Conservation (phyloP, 2,888 invertebrate species). For the Tethea ocularis region DNA sequence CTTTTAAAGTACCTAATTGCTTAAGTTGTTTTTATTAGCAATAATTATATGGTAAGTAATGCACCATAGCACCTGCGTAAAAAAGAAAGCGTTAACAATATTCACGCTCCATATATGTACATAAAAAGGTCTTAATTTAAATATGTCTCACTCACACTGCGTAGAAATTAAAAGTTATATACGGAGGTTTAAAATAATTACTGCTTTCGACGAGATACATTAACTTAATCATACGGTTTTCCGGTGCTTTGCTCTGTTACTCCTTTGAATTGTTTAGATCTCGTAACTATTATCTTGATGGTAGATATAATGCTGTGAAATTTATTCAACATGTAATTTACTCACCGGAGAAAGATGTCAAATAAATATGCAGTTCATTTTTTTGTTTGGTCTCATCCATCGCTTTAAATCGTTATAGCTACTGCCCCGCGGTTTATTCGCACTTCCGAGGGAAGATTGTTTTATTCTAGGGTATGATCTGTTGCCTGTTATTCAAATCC, state of each 20-base stretch:
- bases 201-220: slow-evolving; percentile 40
- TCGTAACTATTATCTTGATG: slow-evolving; percentile 4
- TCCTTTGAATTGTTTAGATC: slow-evolving; percentile 19
- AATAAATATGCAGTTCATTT: no score
- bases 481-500: no score
- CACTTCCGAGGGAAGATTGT: no score
- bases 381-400: no score
- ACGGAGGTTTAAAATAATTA: slow-evolving; percentile 34
- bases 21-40: slow-evolving; percentile 12
- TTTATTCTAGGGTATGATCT: no score
- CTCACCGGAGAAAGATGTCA: background rate
- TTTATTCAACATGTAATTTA: background rate
- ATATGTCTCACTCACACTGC: slow-evolving; percentile 25
- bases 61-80: background rate
- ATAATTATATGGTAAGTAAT: slow-evolving; percentile 9
- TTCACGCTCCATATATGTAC: slow-evolving; percentile 44
- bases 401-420: no score
- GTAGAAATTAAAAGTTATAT: slow-evolving; percentile 29
- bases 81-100: slow-evolving; percentile 12
- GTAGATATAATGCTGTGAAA: background rate
- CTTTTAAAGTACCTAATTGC: slow-evolving; percentile 71
- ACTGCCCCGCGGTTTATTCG: no score
- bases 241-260: slow-evolving; percentile 40
- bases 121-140: slow-evolving; percentile 29
- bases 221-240: slow-evolving; percentile 42